phyloP scores from a whole-genome alignment of 2,888 invertebrate species.

The Drosophila borborema region DNA sequence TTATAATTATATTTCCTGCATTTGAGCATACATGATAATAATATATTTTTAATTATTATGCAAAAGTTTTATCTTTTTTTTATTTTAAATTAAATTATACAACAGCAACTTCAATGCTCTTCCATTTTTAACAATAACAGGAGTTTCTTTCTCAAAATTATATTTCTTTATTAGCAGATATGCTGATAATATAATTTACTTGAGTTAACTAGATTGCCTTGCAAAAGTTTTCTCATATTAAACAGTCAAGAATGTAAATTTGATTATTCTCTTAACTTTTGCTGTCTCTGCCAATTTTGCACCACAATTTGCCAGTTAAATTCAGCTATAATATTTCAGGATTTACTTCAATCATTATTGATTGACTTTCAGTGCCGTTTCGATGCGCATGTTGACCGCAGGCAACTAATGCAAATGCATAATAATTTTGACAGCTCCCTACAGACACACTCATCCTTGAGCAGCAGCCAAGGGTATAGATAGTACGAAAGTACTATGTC shows the following conservation, averaged over 20 bases:
- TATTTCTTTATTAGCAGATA: not conserved
- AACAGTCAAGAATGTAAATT: not conserved
- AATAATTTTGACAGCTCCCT: slow-evolving; percentile 61
- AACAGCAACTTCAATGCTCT: too few species aligned
- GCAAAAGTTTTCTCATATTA: not conserved
- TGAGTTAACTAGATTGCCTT: not conserved
- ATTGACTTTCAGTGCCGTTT: slow-evolving; percentile 23
- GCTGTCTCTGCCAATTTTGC: not conserved
- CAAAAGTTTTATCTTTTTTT: too few species aligned
- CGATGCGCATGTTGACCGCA: slow-evolving; percentile 35
- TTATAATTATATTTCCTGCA: too few species aligned
- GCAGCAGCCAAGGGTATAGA: slow-evolving; percentile 38
- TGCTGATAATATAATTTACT: not conserved
- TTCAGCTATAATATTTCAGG: slow-evolving; percentile 15
- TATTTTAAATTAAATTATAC: too few species aligned
- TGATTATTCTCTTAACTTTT: not conserved
- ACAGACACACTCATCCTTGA: slow-evolving; percentile 73
- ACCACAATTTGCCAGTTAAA: not conserved
- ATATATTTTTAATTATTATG: too few species aligned
- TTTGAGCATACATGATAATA: too few species aligned
- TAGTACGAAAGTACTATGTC: slow-evolving; percentile 5
- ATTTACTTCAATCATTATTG: slow-evolving; percentile 9
- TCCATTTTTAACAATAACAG: not conserved
- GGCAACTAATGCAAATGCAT: slow-evolving; percentile 52
- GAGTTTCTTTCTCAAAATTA: not conserved